Conservation (phyloP, 2,797 vertebrate species). For the Sphenodon punctatus region DNA sequence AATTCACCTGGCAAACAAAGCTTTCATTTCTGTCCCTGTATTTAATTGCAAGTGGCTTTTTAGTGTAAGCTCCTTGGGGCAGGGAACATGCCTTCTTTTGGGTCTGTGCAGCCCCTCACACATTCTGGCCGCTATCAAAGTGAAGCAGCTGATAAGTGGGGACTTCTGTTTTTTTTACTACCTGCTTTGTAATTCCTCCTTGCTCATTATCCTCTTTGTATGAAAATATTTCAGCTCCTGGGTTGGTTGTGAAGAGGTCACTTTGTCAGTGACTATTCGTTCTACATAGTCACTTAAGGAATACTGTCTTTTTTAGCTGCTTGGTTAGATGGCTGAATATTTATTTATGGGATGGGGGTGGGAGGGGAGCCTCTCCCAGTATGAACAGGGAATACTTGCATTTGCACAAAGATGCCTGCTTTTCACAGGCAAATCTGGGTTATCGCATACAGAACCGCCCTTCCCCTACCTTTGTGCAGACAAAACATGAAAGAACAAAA, state of each 20-base stretch:
- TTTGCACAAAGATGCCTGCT: neutral
- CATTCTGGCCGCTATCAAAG: neutral
- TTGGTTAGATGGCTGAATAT: neutral
- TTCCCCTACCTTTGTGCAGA: slow-evolving; percentile 36
- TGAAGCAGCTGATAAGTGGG: neutral
- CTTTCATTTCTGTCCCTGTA: neutral
- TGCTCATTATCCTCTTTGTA: neutral
- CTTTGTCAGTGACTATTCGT: neutral
- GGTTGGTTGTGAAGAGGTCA: neutral
- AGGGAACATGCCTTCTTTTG: neutral
- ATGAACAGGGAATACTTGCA: neutral
- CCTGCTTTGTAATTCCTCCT: neutral
- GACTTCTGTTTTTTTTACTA: neutral
- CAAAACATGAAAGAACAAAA: slow-evolving; percentile 16
- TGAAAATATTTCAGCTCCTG: neutral
- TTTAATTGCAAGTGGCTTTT: neutral
- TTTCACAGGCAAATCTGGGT: neutral
- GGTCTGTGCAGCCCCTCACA: neutral
- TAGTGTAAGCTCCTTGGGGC: neutral
- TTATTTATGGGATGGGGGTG: neutral
- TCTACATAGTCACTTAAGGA: neutral
- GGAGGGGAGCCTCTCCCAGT: neutral
- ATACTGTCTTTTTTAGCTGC: no score
- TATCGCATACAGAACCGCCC: neutral
- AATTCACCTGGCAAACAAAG: neutral